Base-by-base conservation (phyloP, 2,888 invertebrate genomes). In the Acronicta leporina region DNA sequence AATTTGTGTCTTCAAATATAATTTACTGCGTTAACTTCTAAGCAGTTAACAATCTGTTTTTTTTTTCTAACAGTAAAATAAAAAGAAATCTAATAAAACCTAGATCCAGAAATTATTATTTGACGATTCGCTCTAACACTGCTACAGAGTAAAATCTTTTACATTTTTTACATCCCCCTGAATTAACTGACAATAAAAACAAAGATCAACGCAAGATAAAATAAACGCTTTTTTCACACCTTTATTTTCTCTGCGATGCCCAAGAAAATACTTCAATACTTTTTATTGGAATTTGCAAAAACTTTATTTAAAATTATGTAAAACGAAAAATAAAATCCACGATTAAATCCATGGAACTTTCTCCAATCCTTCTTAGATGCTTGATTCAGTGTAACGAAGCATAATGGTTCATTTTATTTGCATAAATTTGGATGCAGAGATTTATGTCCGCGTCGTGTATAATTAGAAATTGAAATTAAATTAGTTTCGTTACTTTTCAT, bases 351-450 rank as follows among this genome's bases (percentile, higher is more conserved):
- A 71, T 73, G 69, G 69, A 88, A 91, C 84, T 90, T 89, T 84
- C 77, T 77, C 78, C 84, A 87, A 89, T 89, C 87, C 88, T 88
- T 88, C 87, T 83, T 82, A 79, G 83, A 83, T 80, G 85, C 81
- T 83, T 86, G 87, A 88, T 90, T 86, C 85, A 76, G 90, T 84
- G 89, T 92, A 92, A 92, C 92, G 90, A 91, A 91, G 90, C 91
- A 86, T 87, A 83, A 86, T 87, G 87, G 87, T 85, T 87, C 87
- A 88, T 90, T 91, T 88, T 89, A 91, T 91, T 92, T 91, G 89
- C 91, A 92, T 92, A 90, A 91, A 89, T 91, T 90, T 88, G 85
- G 87, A 88, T 88, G 83, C 83, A 73, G 78, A 83, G 85, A 88
- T 91, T 90, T 87, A 87, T 88, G 83, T 84, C 81, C 81, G 77